These are phyloP conservation scores for human (Homo sapiens) DNA, from an alignment of 2,113 vertebrate genomes.

Conservation along the genomic window DNA sequence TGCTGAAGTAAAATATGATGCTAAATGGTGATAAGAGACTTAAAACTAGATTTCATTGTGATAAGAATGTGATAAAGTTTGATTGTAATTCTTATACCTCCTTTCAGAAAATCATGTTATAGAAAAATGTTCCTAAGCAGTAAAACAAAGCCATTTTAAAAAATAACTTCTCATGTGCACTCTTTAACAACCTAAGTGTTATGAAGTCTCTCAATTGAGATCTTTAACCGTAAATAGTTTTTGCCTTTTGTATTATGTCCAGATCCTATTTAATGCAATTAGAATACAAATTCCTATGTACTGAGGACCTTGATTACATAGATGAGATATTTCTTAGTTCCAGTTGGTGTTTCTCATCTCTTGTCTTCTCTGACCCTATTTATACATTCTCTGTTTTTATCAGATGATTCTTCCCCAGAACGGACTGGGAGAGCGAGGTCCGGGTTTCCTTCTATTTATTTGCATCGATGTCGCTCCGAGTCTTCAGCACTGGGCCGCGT, in stretches of 20 bases:
- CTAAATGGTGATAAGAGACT: not conserved
- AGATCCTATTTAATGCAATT: not conserved
- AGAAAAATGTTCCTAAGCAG: not conserved
- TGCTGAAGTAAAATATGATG: not conserved
- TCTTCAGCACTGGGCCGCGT: rapidly evolving
- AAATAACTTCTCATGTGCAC: not conserved
- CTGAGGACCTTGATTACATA: not conserved
- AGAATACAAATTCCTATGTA: not conserved
- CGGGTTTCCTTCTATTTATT: not conserved
- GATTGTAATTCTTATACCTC: not conserved
- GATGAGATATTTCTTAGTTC: not conserved
- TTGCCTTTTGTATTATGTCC: not conserved
- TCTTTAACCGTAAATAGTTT: not conserved
- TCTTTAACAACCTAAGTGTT: not conserved
- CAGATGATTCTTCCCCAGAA: not conserved
- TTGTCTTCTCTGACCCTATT: not conserved
- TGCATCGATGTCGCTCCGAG: rapidly evolving
- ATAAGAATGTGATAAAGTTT: not conserved
- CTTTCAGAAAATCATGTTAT: not conserved
- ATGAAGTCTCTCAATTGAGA: not conserved
- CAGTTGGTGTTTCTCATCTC: not conserved
- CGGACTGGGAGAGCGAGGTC: not conserved
- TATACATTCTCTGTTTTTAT: not conserved
- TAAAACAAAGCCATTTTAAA: not conserved
- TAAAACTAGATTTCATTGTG: not conserved